Conservation (phyloP, 2,113 vertebrate genomes). For the Pitta sordida region DNA sequence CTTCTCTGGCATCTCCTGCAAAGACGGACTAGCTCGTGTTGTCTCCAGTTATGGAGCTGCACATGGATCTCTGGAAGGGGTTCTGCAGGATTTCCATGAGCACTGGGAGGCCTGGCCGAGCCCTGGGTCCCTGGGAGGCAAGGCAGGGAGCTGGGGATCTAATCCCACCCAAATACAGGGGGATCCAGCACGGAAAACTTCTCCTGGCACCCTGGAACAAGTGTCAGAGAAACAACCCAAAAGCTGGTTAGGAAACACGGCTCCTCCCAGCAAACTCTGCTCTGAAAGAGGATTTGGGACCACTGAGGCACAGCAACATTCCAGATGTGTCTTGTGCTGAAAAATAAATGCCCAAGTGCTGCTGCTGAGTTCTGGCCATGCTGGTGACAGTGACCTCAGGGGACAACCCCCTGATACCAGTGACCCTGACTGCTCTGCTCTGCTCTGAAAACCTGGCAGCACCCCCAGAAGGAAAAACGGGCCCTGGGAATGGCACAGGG, state of each 20-base stretch:
- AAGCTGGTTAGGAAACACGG: background rate
- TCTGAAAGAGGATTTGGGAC: background rate
- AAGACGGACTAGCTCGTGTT: background rate
- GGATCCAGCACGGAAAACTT: background rate
- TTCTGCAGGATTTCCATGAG: background rate
- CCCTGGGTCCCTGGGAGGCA: background rate
- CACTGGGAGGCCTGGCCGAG: background rate
- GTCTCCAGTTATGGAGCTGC: background rate
- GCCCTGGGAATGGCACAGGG: background rate
- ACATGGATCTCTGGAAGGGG: background rate
- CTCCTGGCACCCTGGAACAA: background rate
- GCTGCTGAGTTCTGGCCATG: background rate
- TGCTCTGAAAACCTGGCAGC: background rate
- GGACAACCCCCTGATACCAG: background rate
- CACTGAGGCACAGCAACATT: background rate
- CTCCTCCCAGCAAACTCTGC: background rate
- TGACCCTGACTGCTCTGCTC: background rate
- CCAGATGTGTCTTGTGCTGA: background rate
- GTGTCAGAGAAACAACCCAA: background rate
- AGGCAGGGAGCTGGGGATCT: background rate
- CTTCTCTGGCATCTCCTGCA: background rate
- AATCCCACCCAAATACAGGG: rapidly evolving
- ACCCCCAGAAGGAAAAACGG: background rate
- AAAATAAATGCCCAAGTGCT: background rate
- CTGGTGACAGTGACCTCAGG: background rate